Base-by-base conservation (phyloP, 2,113 vertebrate genomes). In the Cheilinus undulatus region DNA sequence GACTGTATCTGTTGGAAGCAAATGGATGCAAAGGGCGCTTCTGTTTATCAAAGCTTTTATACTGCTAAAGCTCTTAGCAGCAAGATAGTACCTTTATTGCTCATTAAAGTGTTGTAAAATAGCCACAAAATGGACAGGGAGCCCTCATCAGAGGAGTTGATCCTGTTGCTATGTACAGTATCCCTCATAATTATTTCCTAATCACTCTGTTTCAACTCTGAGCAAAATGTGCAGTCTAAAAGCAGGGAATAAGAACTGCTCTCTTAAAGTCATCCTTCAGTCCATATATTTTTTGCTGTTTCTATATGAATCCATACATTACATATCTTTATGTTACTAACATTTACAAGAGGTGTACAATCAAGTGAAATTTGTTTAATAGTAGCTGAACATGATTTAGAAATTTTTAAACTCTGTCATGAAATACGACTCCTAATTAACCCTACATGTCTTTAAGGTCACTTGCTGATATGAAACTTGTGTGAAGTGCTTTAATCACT, bases 41-140 rank as follows among this genome's bases (percentile, higher is more conserved):
- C 8, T 58, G 49, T 66, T 42, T 65, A 48, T 69, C n/a, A 32
- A 15, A 22, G 24, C 64, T 15, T 48, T 7, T 69, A 8, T 7
- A 23, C 6, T 49, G 23, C 27, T 36, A 11, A 46, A 71, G 78
- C 46, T 66, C 26, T 77, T 69, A 74, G 63, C 49, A 58, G 26
- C 51, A 43, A 50, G 72, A 81, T 85, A 50, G 32, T 61, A 62
- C 76, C 40, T 84, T 76, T 79, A 84, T 75, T 78, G 68, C 50
- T 48, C 43, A 34, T 52, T 53, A 60, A 72, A 27, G 61, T 56
- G 51, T 28, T 50, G 53, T 64, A 50, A 73, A 38, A 49, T 50
- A n/a, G 15, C 2, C 14, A 30, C 20, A 9, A 58, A 69, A 66
- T 66, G 50, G 27, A 65, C 34, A 23, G 12, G 15, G 2, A 17